phyloP scores from a whole-genome alignment of 2,113 vertebrate genomes.

The Onychostoma macrolepis region DNA sequence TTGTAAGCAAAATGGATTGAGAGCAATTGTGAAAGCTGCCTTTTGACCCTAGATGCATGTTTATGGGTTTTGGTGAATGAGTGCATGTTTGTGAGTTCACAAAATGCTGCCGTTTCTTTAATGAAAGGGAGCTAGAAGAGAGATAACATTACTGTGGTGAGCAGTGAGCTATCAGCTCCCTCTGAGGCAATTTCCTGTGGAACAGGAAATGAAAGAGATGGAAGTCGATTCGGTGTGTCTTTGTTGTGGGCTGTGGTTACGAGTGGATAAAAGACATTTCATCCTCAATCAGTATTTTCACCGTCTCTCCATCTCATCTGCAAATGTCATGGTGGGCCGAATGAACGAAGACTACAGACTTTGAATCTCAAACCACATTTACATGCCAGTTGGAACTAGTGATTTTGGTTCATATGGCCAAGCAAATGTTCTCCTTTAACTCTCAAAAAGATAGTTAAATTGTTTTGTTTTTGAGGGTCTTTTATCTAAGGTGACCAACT shows the following conservation, averaged over 20 bases:
- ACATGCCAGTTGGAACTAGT: background rate
- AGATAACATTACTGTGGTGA: constrained; percentile 63
- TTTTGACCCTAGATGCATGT: constrained; percentile 2
- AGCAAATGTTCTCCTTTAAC: background rate
- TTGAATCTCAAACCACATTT: constrained; percentile 12
- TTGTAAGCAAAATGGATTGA: background rate
- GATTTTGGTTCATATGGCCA: background rate
- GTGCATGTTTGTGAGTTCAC: constrained; percentile 34
- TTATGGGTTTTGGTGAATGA: constrained; percentile 42
- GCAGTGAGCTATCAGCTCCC: constrained; percentile 71
- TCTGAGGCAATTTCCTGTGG: constrained; percentile 87
- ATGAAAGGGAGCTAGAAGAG: constrained; percentile 56
- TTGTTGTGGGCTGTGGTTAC: constrained; percentile 70
- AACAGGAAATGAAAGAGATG: constrained; percentile 93
- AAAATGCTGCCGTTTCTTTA: constrained; percentile 48
- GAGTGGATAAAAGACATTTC: constrained; percentile 73
- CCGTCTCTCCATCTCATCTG: constrained; percentile 24
- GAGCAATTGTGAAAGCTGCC: background rate
- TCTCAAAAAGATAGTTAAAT: background rate
- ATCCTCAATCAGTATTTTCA: constrained; percentile 39
- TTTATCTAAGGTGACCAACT: background rate
- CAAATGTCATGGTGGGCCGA: constrained; percentile 54
- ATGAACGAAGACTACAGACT: background rate
- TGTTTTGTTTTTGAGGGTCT: background rate
- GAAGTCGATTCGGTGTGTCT: constrained; percentile 59